Evolutionary conservation across 2,113 vertebrate species (phyloP), one percentile per base, ranked within the genome.

Genomic region (Gallinago undulata): DNA sequence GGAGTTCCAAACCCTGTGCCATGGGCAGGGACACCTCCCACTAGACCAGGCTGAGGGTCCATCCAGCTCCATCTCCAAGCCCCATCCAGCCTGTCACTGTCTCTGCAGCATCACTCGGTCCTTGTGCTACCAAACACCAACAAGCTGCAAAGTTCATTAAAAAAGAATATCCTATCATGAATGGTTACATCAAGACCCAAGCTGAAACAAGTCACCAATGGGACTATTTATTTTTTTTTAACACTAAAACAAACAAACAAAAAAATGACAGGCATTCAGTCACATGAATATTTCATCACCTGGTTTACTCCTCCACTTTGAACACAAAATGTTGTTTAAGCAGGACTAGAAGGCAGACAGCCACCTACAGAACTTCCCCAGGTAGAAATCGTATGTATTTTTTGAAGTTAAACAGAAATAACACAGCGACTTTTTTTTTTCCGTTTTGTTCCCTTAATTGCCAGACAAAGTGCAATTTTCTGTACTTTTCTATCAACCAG

Each of bases 381-480:
- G 77, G 83, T 57, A 84, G 92, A 95, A 97, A 92, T 81, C 74
- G 66, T 41, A 93, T 43, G 75, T 92, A 74, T 59, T 74, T 95
- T 76, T 79, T 93, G 35, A 94, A 95, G 93, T 81, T 75, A 86
- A 92, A 88, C 64, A 93, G 87, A 94, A 94, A 93, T 80, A 87
- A 69, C 64, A 89, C 80, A 84, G 78, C 84, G 81, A 83, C 68
- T 23, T 74, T 93, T 94, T 87, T 78, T 90, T 88, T 27, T 43
- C 55, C 8, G 0, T 91, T 92, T 96, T 95, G 86, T 91, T 95
- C 76, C 70, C 63, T 85, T 96, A 97, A 96, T 95, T 96, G 96
- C 84, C 76, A 96, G 91, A 91, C 94, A 93, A 96, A 96, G 96
- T 96, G 94, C 90, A 96, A 84, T 96, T 95, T 95, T 93, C 93